Evolutionary conservation across 2,113 vertebrate genomes (phyloP).

Genomic region (Falcunculus frontatus): DNA sequence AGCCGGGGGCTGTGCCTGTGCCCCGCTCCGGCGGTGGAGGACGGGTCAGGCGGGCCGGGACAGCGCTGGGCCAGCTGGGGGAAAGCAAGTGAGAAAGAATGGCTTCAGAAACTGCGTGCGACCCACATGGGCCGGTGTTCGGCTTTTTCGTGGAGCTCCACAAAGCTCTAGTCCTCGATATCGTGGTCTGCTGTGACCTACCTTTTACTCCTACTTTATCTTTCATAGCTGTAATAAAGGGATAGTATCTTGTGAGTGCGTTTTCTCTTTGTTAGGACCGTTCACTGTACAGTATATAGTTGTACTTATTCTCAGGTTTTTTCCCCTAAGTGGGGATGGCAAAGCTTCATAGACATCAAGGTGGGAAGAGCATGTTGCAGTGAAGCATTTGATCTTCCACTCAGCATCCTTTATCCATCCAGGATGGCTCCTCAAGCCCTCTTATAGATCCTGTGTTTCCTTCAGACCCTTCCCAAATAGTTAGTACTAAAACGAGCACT

Average conservation of each 20-base stretch:
- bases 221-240: neutral
- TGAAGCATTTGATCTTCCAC: neutral
- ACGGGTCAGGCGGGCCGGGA: neutral
- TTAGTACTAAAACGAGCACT: neutral
- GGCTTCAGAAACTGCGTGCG: neutral
- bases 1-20: rapidly evolving
- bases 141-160: neutral
- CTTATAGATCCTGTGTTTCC: rapidly evolving
- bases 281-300: neutral
- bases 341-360: neutral
- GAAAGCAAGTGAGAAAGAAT: neutral
- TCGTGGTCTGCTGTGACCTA: neutral
- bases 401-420: too few relatives aligned
- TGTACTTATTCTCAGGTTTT: neutral
- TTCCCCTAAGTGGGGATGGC: rapidly evolving
- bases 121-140: neutral
- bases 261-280: neutral
- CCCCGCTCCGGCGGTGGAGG: neutral
- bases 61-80: neutral
- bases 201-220: neutral
- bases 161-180: neutral
- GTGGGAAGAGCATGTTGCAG: neutral
- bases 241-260: neutral
- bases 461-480: neutral
- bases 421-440: rapidly evolving